Evolutionary conservation across 2,888 invertebrate species (phyloP).

Genomic region (Protodeltote pygarga): DNA sequence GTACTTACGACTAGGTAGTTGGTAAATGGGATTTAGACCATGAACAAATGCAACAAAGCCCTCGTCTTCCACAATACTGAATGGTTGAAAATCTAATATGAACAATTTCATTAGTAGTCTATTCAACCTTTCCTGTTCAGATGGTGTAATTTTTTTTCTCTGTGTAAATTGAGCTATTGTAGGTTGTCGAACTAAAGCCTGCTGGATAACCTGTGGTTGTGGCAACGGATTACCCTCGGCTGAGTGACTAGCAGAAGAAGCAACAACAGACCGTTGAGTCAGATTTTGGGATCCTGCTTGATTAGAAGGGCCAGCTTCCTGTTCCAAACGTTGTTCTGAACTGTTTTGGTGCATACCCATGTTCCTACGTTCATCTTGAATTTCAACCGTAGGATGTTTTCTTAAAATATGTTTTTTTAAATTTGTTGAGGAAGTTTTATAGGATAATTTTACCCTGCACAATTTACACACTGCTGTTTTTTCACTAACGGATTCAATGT

Average conservation of each 20-base stretch:
- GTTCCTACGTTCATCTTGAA: too few species aligned
- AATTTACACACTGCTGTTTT: constrained; percentile 7
- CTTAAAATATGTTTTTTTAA: constrained; percentile 7
- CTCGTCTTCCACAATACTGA: constrained; percentile 11
- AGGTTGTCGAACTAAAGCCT: too few species aligned
- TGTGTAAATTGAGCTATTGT: too few species aligned
- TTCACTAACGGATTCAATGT: constrained; percentile 4
- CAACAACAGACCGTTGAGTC: constrained; percentile 9
- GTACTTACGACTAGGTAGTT: constrained; percentile 6
- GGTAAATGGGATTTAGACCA: constrained; percentile 6
- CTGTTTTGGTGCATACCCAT: too few species aligned
- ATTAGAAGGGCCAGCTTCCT: too few species aligned
- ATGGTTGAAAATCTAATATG: constrained; percentile 18
- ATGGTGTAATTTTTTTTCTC: constrained; percentile 9
- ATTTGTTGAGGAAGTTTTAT: constrained; percentile 6
- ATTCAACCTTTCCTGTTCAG: constrained; percentile 7
- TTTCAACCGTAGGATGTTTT: constrained; percentile 10
- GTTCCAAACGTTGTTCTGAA: too few species aligned
- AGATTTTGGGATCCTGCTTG: too few species aligned
- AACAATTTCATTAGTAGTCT: constrained; percentile 10
- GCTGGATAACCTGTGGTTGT: too few species aligned
- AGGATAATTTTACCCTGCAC: constrained; percentile 6
- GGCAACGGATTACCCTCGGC: constrained; percentile 5
- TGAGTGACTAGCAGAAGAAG: constrained; percentile 5
- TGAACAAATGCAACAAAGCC: constrained; percentile 9